Percentiles rank a stretch among this genome's conserved stretches.
These are phyloP conservation scores for Hecatera dysodea DNA, from an alignment of 2,888 invertebrate genomes.

Conservation along the genomic window DNA sequence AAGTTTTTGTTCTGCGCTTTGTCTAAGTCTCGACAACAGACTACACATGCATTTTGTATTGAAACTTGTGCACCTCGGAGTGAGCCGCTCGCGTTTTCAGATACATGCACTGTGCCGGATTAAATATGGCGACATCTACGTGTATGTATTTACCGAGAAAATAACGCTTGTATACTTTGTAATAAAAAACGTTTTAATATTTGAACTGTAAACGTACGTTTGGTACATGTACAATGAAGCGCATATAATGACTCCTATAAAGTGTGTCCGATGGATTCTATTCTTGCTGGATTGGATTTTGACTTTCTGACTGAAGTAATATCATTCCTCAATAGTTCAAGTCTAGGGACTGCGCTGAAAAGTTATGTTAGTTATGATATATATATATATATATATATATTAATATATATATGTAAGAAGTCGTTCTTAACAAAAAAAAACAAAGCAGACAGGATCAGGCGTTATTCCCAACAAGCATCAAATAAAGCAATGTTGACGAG, in stretches of 20 bases:
- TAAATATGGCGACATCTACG: slow-evolving; percentile 39
- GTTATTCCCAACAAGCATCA: neutral
- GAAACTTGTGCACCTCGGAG: slow-evolving; percentile 47
- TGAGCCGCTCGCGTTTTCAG: slow-evolving; percentile 32
- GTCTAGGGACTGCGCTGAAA: too few species aligned
- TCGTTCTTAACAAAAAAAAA: neutral
- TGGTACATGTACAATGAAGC: neutral
- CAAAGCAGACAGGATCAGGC: neutral
- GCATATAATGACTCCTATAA: neutral
- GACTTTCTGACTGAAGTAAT: neutral
- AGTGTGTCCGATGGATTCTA: neutral
- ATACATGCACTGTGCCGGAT: slow-evolving; percentile 22
- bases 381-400: neutral
- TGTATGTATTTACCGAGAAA: slow-evolving; percentile 7
- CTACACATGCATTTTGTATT: slow-evolving; percentile 57
- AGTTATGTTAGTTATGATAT: too few species aligned
- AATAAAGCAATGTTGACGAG: slow-evolving; percentile 45
- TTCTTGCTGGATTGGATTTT: neutral
- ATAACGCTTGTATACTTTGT: slow-evolving; percentile 9
- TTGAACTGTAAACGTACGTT: too few species aligned
- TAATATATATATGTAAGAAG: neutral
- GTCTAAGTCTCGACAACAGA: slow-evolving; percentile 46
- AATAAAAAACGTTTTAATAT: slow-evolving; percentile 13
- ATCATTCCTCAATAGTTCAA: neutral
- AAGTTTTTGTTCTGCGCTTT: slow-evolving; percentile 54